Base-by-base conservation (phyloP, 2,888 invertebrate genomes). In the Campoletis raptor region DNA sequence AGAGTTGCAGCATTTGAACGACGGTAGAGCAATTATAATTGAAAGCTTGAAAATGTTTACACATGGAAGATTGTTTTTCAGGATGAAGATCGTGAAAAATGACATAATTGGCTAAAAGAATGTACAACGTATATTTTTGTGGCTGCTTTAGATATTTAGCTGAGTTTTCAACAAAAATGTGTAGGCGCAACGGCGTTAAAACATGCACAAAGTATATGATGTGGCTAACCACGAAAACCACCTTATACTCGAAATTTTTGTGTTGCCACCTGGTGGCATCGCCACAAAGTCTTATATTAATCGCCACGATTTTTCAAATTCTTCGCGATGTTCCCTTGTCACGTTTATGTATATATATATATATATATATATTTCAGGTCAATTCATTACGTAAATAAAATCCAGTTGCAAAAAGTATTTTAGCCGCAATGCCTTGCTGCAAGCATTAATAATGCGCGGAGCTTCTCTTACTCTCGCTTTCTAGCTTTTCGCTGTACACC, bases 301-400 rank as follows among this genome's bases (percentile, higher is more conserved):
- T 91, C 90, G 91, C 45, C 36, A 81, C 88, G 85, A 92, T 92
- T 91, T 91, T 91, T 92, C 90, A 91, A 87, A 82, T 84, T 90
- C 74, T 85, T 78, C 54, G 15, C 7, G 73, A 66, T 21, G 73
- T 80, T 80, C 42, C n/a, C 7, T 21, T 57, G 36, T 61, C 57
- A 30, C 42, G 18, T 18, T 9, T 30, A 24, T 83, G 1, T 30
- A 30, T 3, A 18, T 30, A 24, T 83, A 30, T 3, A 18, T 30
- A 24, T 83, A 52, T n/a, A 42, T 78, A 21, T 78, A 89, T 91
- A 90, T 92, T 89, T 90, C 89, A 86, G 84, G 78, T 72, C 82
- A 82, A 79, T 78, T 82, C 83, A 52, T 73, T 66, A 86, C 57
- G 48, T 64, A 61, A 52, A 52, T 80, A 57, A 79, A 84, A 81